phyloP scores from a whole-genome alignment of 2,888 invertebrate genomes.

The Agonopterix arenella region DNA sequence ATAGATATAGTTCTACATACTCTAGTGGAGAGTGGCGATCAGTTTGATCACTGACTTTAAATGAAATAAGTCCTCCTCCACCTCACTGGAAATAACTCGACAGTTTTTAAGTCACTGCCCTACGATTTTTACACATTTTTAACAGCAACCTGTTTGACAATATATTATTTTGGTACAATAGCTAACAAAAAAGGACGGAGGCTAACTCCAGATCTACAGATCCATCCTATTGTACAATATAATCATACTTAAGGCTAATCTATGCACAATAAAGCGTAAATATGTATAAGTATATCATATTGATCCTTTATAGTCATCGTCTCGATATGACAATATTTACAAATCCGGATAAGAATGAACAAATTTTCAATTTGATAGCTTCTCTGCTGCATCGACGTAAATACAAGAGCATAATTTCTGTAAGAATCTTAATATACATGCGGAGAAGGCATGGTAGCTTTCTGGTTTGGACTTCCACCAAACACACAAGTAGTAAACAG shows the following conservation, averaged over 20 bases:
- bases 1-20: no score
- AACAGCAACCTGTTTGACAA: background rate
- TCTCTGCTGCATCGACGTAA: constrained; percentile 77
- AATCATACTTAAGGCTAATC: background rate
- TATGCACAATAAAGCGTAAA: constrained; percentile 10
- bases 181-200: background rate
- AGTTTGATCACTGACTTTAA: no score
- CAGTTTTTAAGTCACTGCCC: no score
- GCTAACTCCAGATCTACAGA: background rate
- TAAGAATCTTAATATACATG: constrained; percentile 70
- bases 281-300: constrained; percentile 13
- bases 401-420: constrained; percentile 80
- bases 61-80: no score
- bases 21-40: no score
- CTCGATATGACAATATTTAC: background rate
- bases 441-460: constrained; percentile 68
- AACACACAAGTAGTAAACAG: constrained; percentile 86
- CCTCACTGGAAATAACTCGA: no score
- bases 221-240: constrained; percentile 1
- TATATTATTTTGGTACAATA: background rate
- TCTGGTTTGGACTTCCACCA: constrained; percentile 80
- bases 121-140: no score
- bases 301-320: constrained; percentile 23
- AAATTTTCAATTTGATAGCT: constrained; percentile 54
- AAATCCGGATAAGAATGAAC: background rate